Percentiles rank a stretch among this genome's conserved stretches.
phyloP scores from a whole-genome alignment of 2,888 invertebrate genomes.

The Limenitis arthemis region DNA sequence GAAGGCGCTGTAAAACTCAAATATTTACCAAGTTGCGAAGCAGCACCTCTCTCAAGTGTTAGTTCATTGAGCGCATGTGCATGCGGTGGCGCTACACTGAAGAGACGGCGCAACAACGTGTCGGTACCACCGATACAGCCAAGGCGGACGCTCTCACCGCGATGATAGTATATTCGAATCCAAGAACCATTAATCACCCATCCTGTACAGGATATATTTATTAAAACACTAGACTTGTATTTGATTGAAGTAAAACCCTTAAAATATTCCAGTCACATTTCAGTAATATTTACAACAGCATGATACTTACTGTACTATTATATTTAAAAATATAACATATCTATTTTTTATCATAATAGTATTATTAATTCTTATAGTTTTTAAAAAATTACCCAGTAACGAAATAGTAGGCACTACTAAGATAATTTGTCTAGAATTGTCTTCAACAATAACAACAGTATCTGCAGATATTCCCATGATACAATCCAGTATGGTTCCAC shows the following conservation, averaged over 20 bases:
- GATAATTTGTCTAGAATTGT: conserved; percentile 84
- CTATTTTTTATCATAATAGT: too few relatives aligned
- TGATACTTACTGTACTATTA: too few relatives aligned
- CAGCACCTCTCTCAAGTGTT: conserved; percentile 83
- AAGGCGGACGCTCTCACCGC: conserved; percentile 92
- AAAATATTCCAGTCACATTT: too few relatives aligned
- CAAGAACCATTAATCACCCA: conserved; percentile 72
- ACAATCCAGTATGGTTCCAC: conserved; percentile 76
- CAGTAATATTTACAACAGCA: too few relatives aligned
- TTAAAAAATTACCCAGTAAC: conserved; percentile 71
- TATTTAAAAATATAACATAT: too few relatives aligned
- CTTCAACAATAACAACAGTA: conserved; percentile 89
- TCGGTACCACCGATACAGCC: conserved; percentile 85
- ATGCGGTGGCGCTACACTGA: conserved; percentile 81
- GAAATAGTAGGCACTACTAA: conserved; percentile 89
- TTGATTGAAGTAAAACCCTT: too few relatives aligned
- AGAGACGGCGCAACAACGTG: conserved; percentile 85
- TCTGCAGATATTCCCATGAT: conserved; percentile 91
- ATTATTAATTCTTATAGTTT: background rate
- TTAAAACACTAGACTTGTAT: background rate
- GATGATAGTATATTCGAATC: conserved; percentile 91
- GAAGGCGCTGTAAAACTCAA: background rate
- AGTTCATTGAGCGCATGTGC: conserved; percentile 82
- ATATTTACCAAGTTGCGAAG: conserved; percentile 78
- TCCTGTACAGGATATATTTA: conserved; percentile 34